These are phyloP conservation scores for Vesta saturnalis DNA, from an alignment of 2,888 invertebrate species.

Conservation along the genomic window DNA sequence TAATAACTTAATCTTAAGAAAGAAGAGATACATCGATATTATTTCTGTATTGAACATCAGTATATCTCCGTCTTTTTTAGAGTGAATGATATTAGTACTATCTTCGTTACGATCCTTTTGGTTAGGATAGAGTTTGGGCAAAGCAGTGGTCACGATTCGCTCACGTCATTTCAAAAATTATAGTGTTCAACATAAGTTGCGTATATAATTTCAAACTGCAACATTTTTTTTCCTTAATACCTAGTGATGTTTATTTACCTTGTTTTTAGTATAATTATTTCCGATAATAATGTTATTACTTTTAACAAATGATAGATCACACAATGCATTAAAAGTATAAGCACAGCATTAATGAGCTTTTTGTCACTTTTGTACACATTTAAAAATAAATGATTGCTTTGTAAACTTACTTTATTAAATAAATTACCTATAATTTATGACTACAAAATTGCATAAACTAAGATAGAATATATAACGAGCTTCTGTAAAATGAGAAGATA, in stretches of 20 bases:
- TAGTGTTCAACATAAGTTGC: constrained; percentile 44
- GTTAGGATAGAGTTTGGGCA: constrained; percentile 36
- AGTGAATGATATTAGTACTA: neutral
- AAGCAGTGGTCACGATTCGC: constrained; percentile 47
- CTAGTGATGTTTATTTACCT: neutral
- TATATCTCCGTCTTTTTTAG: neutral
- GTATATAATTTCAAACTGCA: constrained; percentile 48
- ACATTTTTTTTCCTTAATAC: constrained; percentile 20
- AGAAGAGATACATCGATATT: constrained; percentile 35
- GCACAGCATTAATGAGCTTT: neutral
- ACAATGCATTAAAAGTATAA: neutral
- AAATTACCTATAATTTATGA: neutral
- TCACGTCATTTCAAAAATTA: constrained; percentile 50
- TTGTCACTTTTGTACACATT: too few relatives aligned
- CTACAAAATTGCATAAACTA: neutral
- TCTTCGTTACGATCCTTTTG: constrained; percentile 14
- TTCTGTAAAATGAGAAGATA: constrained; percentile 1
- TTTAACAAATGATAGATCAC: too few relatives aligned
- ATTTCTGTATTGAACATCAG: constrained; percentile 12
- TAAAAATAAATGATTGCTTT: too few relatives aligned
- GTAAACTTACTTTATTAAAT: too few relatives aligned
- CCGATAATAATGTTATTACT: neutral
- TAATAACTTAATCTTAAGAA: constrained; percentile 52
- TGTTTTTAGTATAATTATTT: neutral
- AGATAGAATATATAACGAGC: neutral